These are phyloP conservation scores for Syngnathoides biaculeatus DNA, from an alignment of 2,113 vertebrate genomes.

Conservation along the genomic window DNA sequence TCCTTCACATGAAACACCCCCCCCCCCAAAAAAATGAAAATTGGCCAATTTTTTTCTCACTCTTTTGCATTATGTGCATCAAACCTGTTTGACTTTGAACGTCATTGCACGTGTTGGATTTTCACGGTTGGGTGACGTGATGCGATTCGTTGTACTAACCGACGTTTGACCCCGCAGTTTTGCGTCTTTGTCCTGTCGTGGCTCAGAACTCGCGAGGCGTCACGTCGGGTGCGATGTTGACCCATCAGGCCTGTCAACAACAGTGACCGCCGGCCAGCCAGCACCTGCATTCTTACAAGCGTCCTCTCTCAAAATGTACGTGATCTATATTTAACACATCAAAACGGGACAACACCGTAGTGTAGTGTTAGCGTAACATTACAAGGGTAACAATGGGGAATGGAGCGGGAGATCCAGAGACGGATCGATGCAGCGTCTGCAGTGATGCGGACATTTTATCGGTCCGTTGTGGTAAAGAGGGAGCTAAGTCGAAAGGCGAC, in stretches of 20 bases:
- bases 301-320: neutral
- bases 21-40: slow-evolving; percentile 22
- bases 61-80: neutral
- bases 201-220: slow-evolving; percentile 41
- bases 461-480: too few species aligned
- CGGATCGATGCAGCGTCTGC: too few species aligned
- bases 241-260: slow-evolving; percentile 27
- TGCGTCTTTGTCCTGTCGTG: slow-evolving; percentile 37
- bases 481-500: too few species aligned
- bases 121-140: slow-evolving; percentile 53
- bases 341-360: neutral
- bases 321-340: neutral
- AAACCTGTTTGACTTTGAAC: slow-evolving; percentile 11
- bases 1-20: slow-evolving; percentile 41
- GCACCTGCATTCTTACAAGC: slow-evolving; percentile 5
- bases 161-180: slow-evolving; percentile 35
- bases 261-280: slow-evolving; percentile 11
- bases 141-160: slow-evolving; percentile 51
- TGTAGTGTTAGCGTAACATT: too few species aligned
- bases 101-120: slow-evolving; percentile 13
- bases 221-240: slow-evolving; percentile 32
- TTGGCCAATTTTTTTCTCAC: slow-evolving; percentile 8
- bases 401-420: too few species aligned
- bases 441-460: too few species aligned
- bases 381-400: too few species aligned